Conservation (phyloP, 2,113 vertebrate species). For the Hiodon tergisus region DNA sequence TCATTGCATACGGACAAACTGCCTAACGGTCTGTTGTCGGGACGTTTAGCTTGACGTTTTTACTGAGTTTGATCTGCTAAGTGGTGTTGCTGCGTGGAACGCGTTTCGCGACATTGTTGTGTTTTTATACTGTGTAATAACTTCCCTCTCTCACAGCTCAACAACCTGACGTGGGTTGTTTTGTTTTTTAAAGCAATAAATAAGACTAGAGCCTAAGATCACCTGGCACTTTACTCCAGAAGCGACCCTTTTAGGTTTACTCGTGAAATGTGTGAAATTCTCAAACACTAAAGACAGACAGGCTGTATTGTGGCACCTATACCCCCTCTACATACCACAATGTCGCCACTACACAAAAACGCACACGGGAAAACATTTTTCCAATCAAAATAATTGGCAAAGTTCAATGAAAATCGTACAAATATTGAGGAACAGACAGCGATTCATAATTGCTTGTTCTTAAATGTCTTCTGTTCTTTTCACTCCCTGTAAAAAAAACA, state of each 20-base stretch:
- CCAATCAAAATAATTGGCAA: neutral
- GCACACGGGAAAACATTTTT: neutral
- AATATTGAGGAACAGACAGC: neutral
- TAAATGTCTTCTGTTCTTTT: too few relatives aligned
- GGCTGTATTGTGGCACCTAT: neutral
- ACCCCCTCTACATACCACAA: neutral
- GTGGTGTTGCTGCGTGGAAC: slow-evolving; percentile 5
- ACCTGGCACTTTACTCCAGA: slow-evolving; percentile 27
- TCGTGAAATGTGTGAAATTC: slow-evolving; percentile 3
- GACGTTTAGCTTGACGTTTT: neutral
- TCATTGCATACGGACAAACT: too few relatives aligned
- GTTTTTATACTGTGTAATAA: neutral
- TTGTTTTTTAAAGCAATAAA: slow-evolving; percentile 17
- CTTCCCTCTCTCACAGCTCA: too few relatives aligned
- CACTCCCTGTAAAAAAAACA: too few relatives aligned
- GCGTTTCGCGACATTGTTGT: neutral
- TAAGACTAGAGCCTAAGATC: slow-evolving; percentile 20
- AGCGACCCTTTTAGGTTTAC: slow-evolving; percentile 15
- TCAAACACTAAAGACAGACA: slow-evolving; percentile 12
- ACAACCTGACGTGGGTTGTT: neutral
- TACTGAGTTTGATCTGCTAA: neutral
- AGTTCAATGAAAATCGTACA: neutral
- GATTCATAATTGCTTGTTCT: too few relatives aligned
- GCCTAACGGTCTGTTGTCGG: too few relatives aligned
- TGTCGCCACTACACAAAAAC: neutral